Evolutionary conservation across 2,888 invertebrate species (phyloP), one percentile per base, ranked within the genome.

Genomic region (Mythimna impura): DNA sequence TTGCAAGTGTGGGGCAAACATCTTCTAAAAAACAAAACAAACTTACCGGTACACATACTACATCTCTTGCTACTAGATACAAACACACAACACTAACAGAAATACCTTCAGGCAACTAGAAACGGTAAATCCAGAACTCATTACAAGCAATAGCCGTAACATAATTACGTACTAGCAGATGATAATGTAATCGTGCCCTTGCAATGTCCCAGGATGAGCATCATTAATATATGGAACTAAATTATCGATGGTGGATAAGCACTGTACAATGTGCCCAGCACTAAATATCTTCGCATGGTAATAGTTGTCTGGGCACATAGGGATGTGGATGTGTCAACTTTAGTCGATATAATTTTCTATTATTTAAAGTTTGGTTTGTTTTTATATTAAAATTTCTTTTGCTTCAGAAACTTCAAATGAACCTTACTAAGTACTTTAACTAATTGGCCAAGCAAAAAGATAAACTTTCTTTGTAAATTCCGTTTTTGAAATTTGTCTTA

Each of bases 271-370:
- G 82, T 73, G 81, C 73, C 78, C 78, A 71, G 82, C 81, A 81
- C 85, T 89, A 88, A 88, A 89, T 89, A 88, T 88, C 86, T 86
- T 88, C 82, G 83, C 83, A 83, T 84, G 73, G 84, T 85, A 85
- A 87, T 85, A 66, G 74, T 72, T 57, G 69, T 58, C 43, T 66
- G 40, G n/a, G 61, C 22, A 67, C 58, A n/a, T 76, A 81, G 73
- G 58, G 87, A 60, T 77, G 87, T 43, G 65, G 10, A 9, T 1
- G 25, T 52, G 10, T 0, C 20, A 47, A 9, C 20, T 9, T 9
- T 22, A 72, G 63, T 82, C 80, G 77, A 79, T 68, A 12, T 17
- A 12, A 22, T 50, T 40, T 55, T 54, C 12, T 2, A 25, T 25
- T 14, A n/a, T 50, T 14, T 50, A 52, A n/a, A n/a, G 20, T 52